These are phyloP conservation scores for Sesamia inferens DNA, from an alignment of 2,888 invertebrate genomes.

Conservation along the genomic window DNA sequence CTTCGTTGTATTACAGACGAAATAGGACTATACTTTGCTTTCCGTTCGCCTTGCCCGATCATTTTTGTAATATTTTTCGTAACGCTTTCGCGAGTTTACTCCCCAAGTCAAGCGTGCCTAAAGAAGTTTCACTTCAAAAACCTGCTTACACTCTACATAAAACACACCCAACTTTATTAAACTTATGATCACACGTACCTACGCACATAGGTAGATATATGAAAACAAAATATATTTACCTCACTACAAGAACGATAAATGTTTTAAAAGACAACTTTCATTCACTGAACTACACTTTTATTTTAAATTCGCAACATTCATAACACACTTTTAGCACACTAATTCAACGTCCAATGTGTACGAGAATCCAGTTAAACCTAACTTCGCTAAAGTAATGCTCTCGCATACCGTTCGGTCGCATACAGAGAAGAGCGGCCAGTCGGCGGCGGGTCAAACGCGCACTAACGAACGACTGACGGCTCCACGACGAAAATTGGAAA, in stretches of 20 bases:
- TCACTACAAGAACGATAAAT: conserved; percentile 24
- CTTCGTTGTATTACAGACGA: too few relatives aligned
- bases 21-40: too few relatives aligned
- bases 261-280: conserved; percentile 29
- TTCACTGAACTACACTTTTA: conserved; percentile 55
- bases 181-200: background rate
- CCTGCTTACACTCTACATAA: conserved; percentile 2
- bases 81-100: too few relatives aligned
- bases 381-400: conserved; percentile 52
- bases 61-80: too few relatives aligned
- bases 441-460: conserved; percentile 57
- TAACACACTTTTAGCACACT: conserved; percentile 44
- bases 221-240: conserved; percentile 55
- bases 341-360: conserved; percentile 46
- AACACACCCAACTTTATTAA: background rate
- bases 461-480: conserved; percentile 46
- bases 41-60: too few relatives aligned
- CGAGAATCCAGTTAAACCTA: conserved; percentile 52
- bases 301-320: conserved; percentile 38
- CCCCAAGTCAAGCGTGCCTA: too few relatives aligned
- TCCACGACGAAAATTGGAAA: conserved; percentile 50
- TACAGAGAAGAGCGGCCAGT: conserved; percentile 40
- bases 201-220: background rate
- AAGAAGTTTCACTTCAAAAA: too few relatives aligned
- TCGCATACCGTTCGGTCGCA: conserved; percentile 27